Base-by-base conservation (phyloP, 2,888 invertebrate genomes). In the Leucoma salicis region DNA sequence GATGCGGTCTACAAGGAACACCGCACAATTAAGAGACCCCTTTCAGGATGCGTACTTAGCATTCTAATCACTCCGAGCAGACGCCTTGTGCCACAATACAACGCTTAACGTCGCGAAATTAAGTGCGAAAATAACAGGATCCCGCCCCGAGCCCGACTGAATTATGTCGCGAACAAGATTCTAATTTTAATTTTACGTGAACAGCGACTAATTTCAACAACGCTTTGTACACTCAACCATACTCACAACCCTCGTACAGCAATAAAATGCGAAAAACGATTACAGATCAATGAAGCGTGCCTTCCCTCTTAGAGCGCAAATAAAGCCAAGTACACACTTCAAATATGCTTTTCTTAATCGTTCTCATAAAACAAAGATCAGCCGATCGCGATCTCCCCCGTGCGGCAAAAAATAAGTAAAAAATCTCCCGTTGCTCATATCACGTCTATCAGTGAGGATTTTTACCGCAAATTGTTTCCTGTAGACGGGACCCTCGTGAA, bases 261-360 rank as follows among this genome's bases (percentile, higher is more conserved):
- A 81, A 86, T 86, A 85, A 86, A 88, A 87, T 78, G 76, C 73
- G 78, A 83, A 86, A 87, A 87, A 86, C 88, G 88, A 89, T 88
- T 86, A 84, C 85, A 76, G 86, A 84, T 82, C 89, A 89, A 89
- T 89, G 89, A 88, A 84, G 87, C 89, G 77, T 80, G 70, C 70
- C 70, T 82, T 79, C 83, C 87, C 88, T 82, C 82, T 78, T 68
- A 75, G 78, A 78, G 82, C 77, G 82, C 85, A 87, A 88, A 87
- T 87, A 89, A 86, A 82, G 80, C 83, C 71, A 72, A 81, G 82
- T 86, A 84, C 87, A 86, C 85, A 87, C 88, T 89, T 84, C 87
- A 88, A 89, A 89, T 89, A 89, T 89, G 89, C 88, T 87, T 89
- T 89, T 89, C 89, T 89, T 89, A 89, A 89, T 89, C 89, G 89